phyloP scores from a whole-genome alignment of 1,140 invertebrate genomes.

The Brachionus rubens region DNA sequence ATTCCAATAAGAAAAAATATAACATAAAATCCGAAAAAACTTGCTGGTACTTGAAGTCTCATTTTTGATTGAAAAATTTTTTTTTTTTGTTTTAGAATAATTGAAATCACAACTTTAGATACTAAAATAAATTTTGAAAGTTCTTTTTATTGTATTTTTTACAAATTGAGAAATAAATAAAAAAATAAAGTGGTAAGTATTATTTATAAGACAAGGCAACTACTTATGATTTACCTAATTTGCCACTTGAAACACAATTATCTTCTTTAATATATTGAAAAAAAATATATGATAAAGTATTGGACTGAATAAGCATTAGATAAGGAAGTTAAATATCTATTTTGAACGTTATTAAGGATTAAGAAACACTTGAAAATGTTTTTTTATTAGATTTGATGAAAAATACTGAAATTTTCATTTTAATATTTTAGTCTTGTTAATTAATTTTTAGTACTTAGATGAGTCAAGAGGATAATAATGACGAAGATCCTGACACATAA shows the following conservation, averaged over 20 bases:
- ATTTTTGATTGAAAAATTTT: background rate
- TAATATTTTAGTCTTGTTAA: no score
- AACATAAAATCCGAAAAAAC: background rate
- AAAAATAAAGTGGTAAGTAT: no score
- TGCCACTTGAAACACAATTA: background rate
- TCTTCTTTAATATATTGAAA: background rate
- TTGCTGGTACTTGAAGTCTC: background rate
- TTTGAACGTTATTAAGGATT: slow-evolving; percentile 14
- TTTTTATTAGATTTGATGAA: slow-evolving; percentile 16
- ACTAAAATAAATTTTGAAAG: no score
- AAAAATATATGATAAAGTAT: background rate
- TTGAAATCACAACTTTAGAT: no score
- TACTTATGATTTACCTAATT: slow-evolving; percentile 15
- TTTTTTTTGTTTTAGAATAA: no score
- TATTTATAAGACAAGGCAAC: background rate
- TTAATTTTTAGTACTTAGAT: no score
- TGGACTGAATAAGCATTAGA: background rate
- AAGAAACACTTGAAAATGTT: slow-evolving; percentile 4
- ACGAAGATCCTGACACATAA: no score
- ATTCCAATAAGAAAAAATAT: background rate
- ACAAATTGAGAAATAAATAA: no score
- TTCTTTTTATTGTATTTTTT: no score
- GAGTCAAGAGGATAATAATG: no score
- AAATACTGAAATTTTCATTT: no score
- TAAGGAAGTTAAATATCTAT: background rate